Evolutionary conservation across 1,140 invertebrate species (phyloP).

Genomic region (Oryctes rhinoceros): DNA sequence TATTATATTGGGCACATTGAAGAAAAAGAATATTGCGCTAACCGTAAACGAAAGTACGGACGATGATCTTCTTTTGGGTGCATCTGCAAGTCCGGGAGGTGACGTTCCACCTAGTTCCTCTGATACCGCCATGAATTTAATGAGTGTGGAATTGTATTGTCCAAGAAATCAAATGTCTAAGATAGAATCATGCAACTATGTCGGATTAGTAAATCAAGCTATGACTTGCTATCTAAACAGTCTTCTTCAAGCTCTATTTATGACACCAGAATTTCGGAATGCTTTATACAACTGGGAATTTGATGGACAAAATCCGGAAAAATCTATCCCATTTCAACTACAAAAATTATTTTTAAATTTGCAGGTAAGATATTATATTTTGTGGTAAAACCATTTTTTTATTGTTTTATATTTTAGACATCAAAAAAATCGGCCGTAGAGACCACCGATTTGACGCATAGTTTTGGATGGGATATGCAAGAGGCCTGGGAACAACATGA

Average conservation of each 20-base stretch:
- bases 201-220: constrained; percentile 91
- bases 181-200: constrained; percentile 67
- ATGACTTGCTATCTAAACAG: constrained; percentile 96
- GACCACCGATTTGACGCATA: constrained; percentile 87
- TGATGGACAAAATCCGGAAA: constrained; percentile 72
- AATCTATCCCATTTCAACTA: constrained; percentile 87
- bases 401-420: constrained; percentile 64
- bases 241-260: constrained; percentile 87
- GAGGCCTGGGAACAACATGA: constrained; percentile 95
- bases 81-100: constrained; percentile 67
- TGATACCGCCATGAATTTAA: constrained; percentile 44
- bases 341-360: constrained; percentile 89
- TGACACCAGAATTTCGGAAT: constrained; percentile 96
- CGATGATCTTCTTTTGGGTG: constrained; percentile 65
- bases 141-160: constrained; percentile 43
- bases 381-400: not conserved
- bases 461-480: constrained; percentile 91
- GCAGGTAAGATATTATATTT: constrained; percentile 75
- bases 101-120: constrained; percentile 48
- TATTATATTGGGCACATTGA: constrained; percentile 55
- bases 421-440: constrained; percentile 79
- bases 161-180: constrained; percentile 34
- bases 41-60: constrained; percentile 57
- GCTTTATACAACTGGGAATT: constrained; percentile 89
- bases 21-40: constrained; percentile 52